Base-by-base conservation (phyloP, 2,797 vertebrate genomes). In the Cygnus olor region DNA sequence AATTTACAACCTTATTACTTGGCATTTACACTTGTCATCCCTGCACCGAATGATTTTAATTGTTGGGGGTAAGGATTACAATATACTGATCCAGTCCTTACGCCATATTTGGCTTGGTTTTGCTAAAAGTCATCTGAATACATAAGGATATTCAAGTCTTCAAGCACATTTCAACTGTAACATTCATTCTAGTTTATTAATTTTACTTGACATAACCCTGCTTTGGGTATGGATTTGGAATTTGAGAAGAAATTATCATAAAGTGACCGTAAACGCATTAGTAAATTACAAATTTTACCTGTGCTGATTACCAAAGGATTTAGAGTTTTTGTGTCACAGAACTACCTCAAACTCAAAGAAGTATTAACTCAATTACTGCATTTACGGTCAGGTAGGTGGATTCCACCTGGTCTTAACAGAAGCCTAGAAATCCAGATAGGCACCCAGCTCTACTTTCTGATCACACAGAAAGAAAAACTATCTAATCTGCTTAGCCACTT, bases 91-190 rank as follows among this genome's bases (percentile, higher is more conserved):
- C 45, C 36, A 34, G 6, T 28, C 22, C 85, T 22, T 11, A 40
- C 8, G 11, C 28, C 14, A 6, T 7, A 18, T 34, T 16, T 1
- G 3, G 8, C n/a, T 61, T 61, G 11, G 0, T 8, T 57, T 83
- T 42, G 32, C 47, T 30, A 10, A 11, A 71, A 40, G 79, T 38
- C 44, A 38, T 34, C 61, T 6, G 6, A 61, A 57, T 2, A 25
- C 2, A 1, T 2, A 30, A 0, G 1, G 28, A 10, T 66, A 66
- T 5, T 24, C 6, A 32, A 40, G 14, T 7, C 49, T 36, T 40
- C 57, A 44, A 61, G 36, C 16, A 34, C 2, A 15, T 32, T 47
- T 76, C 73, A 56, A n/a, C 47, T 6, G 15, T 2, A 80, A 36
- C 19, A 36, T 53, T 53, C 51, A 53, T 27, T 10, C 72, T 34